These are phyloP conservation scores for Sylvilagus floridanus DNA, from an alignment of 2,797 vertebrate species.

Conservation along the genomic window DNA sequence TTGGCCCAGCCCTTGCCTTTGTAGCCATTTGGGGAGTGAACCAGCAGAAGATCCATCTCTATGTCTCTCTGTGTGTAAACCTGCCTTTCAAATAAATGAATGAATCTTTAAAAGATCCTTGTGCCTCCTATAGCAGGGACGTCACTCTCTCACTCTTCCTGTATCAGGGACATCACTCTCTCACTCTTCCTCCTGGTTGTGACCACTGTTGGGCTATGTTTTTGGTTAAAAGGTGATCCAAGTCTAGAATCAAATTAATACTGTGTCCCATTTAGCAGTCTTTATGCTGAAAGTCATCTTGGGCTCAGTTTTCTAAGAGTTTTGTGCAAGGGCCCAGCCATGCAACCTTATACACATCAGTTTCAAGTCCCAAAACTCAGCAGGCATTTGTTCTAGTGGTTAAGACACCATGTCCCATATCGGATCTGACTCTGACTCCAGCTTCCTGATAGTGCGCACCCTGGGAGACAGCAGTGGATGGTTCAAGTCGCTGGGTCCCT, in stretches of 20 bases:
- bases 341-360: not conserved
- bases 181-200: not conserved
- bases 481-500: too few relatives aligned
- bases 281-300: not conserved
- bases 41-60: too few relatives aligned
- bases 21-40: too few relatives aligned
- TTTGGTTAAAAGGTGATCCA: not conserved
- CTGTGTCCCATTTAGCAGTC: not conserved
- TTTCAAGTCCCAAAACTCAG: not conserved
- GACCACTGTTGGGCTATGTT: not conserved
- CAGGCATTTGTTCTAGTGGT: too few relatives aligned
- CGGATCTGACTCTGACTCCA: too few relatives aligned
- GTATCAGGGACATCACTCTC: not conserved
- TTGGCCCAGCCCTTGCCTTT: too few relatives aligned
- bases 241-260: constrained; percentile 2
- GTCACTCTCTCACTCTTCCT: not conserved
- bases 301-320: not conserved
- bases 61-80: too few relatives aligned
- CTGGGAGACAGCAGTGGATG: too few relatives aligned
- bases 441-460: too few relatives aligned
- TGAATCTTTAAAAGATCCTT: not conserved
- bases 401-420: too few relatives aligned
- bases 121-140: not conserved
- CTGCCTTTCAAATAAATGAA: too few relatives aligned
- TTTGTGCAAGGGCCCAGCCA: not conserved